These are phyloP conservation scores for Malurus splendens DNA, from an alignment of 2,797 vertebrate genomes.

Conservation along the genomic window DNA sequence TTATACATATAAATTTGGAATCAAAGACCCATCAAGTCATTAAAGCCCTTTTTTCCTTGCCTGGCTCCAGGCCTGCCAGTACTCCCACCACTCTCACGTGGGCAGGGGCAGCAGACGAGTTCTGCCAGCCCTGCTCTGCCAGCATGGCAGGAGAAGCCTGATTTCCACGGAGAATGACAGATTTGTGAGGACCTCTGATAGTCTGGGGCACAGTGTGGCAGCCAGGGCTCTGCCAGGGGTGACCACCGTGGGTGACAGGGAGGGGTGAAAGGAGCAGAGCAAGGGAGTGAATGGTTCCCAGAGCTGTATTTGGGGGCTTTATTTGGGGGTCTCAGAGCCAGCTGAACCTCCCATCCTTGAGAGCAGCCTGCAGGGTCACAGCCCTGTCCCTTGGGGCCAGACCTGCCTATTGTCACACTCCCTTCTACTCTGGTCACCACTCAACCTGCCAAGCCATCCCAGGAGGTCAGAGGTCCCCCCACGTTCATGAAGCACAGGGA, in stretches of 20 bases:
- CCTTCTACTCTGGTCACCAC: background rate
- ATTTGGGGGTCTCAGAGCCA: background rate
- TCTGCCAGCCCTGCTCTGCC: background rate
- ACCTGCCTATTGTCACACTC: background rate
- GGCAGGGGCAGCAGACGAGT: background rate
- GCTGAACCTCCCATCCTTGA: background rate
- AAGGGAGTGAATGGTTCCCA: background rate
- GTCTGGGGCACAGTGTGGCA: background rate
- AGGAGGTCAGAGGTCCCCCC: background rate
- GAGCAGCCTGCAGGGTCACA: background rate
- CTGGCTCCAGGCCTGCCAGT: rapidly evolving
- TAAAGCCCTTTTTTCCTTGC: background rate
- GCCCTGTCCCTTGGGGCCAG: background rate
- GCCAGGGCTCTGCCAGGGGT: background rate
- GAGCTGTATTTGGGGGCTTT: background rate
- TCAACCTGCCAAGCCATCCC: background rate
- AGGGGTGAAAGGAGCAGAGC: background rate
- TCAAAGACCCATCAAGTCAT: background rate
- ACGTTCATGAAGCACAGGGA: background rate
- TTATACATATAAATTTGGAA: background rate
- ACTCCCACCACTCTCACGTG: background rate
- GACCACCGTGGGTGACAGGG: background rate
- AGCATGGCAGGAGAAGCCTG: background rate
- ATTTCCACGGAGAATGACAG: background rate
- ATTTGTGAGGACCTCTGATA: background rate